Evolutionary conservation across 1,140 invertebrate species (phyloP).

Genomic region (Drosophila sulfurigaster): DNA sequence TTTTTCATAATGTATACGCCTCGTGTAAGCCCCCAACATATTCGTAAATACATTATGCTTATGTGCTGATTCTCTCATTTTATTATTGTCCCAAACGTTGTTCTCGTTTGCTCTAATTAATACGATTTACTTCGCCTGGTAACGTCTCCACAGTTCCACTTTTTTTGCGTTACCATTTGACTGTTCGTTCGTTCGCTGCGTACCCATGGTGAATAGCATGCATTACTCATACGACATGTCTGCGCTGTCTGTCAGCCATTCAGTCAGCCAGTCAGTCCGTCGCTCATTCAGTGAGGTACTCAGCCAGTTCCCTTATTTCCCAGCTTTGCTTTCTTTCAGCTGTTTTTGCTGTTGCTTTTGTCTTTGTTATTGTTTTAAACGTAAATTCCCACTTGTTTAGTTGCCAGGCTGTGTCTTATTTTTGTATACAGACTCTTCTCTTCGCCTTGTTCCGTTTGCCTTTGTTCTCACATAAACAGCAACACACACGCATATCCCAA

Average conservation of each 20-base stretch:
- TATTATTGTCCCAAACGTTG: slow-evolving; percentile 64
- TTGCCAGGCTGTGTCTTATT: slow-evolving; percentile 56
- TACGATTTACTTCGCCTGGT: slow-evolving; percentile 47
- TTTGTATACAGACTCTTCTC: slow-evolving; percentile 54
- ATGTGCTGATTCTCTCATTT: slow-evolving; percentile 65
- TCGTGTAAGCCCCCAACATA: background rate
- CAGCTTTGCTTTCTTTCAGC: slow-evolving; percentile 27
- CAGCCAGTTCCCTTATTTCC: slow-evolving; percentile 45
- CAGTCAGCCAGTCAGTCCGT: slow-evolving; percentile 47
- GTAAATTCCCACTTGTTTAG: slow-evolving; percentile 81
- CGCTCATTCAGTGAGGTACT: slow-evolving; percentile 41
- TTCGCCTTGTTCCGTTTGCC: slow-evolving; percentile 12
- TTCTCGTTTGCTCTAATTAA: slow-evolving; percentile 75
- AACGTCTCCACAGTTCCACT: slow-evolving; percentile 22
- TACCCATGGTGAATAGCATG: slow-evolving; percentile 26
- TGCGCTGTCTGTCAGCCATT: slow-evolving; percentile 25
- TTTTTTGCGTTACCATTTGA: slow-evolving; percentile 1
- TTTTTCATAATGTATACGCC: background rate
- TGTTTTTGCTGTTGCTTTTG: slow-evolving; percentile 28
- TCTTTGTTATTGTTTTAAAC: slow-evolving; percentile 79
- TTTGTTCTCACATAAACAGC: slow-evolving; percentile 54
- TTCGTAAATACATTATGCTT: slow-evolving; percentile 12
- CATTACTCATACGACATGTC: slow-evolving; percentile 67
- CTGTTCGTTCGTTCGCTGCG: background rate
- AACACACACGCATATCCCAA: slow-evolving; percentile 35